Percentiles rank a stretch among this genome's conserved stretches.
phyloP scores from a whole-genome alignment of 2,113 vertebrate genomes.

The Holacanthus passer region DNA sequence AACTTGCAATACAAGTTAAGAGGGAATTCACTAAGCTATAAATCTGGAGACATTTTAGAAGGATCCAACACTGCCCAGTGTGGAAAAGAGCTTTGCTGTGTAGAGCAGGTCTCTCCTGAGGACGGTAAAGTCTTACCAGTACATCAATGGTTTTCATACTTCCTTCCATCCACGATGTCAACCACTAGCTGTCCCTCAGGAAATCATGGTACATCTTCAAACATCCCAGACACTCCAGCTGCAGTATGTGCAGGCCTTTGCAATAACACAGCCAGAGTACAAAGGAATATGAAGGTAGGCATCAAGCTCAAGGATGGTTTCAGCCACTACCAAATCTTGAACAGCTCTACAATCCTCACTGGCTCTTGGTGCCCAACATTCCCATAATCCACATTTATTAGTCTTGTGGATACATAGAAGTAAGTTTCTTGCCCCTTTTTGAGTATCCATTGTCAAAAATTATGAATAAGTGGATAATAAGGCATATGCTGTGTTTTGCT shows the following conservation, averaged over 20 bases:
- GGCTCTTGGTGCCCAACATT: background rate
- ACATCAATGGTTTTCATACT: constrained; percentile 26
- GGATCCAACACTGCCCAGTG: background rate
- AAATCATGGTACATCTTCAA: constrained; percentile 51
- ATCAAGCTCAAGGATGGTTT: constrained; percentile 1
- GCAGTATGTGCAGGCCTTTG: constrained; percentile 19
- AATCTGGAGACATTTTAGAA: constrained; percentile 38
- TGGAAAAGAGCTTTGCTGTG: constrained; percentile 17
- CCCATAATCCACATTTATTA: background rate
- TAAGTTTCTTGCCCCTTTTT: constrained; percentile 2
- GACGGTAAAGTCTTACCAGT: constrained; percentile 18
- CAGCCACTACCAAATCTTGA: background rate
- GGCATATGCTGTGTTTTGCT: too few relatives aligned
- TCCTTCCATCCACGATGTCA: constrained; percentile 20
- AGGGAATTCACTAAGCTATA: constrained; percentile 17
- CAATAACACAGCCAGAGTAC: background rate
- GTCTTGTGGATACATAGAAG: background rate
- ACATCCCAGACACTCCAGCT: constrained; percentile 8
- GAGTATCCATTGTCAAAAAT: background rate
- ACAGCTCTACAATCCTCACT: background rate
- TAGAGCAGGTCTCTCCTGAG: constrained; percentile 31
- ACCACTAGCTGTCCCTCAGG: constrained; percentile 21
- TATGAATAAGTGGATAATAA: background rate
- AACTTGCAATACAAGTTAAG: constrained; percentile 22
- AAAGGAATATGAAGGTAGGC: constrained; percentile 6